Evolutionary conservation across 2,888 invertebrate species (phyloP).

Genomic region (Cryptus viduatorius): DNA sequence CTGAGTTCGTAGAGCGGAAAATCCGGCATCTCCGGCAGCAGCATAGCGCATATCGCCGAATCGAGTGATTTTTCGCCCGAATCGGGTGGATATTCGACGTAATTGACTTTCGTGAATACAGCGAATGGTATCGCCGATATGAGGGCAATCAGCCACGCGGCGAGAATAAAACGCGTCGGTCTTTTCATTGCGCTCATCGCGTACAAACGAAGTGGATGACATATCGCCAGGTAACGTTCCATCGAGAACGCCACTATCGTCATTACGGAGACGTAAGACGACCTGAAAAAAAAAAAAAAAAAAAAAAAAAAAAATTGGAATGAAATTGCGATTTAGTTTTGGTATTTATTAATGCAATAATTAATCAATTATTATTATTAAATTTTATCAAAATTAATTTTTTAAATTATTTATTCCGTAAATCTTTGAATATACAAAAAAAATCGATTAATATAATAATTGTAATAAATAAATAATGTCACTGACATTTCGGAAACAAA

Average conservation of each 20-base stretch:
- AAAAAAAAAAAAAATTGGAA: conserved; percentile 73
- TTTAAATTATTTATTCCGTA: too few species aligned
- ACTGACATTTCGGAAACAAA: conserved; percentile 94
- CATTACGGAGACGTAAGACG: conserved; percentile 95
- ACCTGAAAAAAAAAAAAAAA: conserved; percentile 86
- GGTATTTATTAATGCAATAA: not conserved
- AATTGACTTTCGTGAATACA: conserved; percentile 90
- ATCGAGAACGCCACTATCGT: conserved; percentile 97
- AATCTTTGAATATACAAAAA: too few species aligned
- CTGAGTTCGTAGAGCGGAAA: conserved; percentile 93
- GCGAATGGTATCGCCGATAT: conserved; percentile 92
- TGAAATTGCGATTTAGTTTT: not conserved
- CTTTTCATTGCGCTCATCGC: conserved; percentile 93
- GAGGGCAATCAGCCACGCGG: conserved; percentile 92
- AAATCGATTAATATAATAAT: too few species aligned
- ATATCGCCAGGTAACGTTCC: conserved; percentile 96
- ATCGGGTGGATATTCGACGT: conserved; percentile 90
- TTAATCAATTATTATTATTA: too few species aligned
- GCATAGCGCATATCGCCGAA: conserved; percentile 93
- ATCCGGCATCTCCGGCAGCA: conserved; percentile 86
- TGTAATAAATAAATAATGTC: too few species aligned
- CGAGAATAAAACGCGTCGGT: conserved; percentile 92
- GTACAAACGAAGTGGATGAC: conserved; percentile 94
- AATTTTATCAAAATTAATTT: too few species aligned
- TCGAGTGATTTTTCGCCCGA: conserved; percentile 87